Base-by-base conservation (phyloP, 2,888 invertebrate genomes). In the Drosophila algonquin region DNA sequence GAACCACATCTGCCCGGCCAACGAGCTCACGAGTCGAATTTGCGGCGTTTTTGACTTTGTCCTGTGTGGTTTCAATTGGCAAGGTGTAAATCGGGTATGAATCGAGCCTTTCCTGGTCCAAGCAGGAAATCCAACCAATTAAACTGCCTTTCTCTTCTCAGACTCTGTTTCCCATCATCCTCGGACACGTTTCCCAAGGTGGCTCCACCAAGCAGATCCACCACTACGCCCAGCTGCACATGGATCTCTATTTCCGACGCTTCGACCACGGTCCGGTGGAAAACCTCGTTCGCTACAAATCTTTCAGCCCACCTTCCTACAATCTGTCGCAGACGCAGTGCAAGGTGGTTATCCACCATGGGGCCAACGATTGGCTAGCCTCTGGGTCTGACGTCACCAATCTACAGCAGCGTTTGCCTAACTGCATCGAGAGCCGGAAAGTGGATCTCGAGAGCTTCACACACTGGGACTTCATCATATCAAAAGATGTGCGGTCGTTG, bases 101-200 rank as follows among this genome's bases (percentile, higher is more conserved):
- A 5, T 7, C 40, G 6, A 35, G 10, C 5, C 44, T 24, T 4
- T 9, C 2, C 7, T 7, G n/a, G 7, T 40, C 40, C n/a, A n/a
- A n/a, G 0, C n/a, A 40, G 40, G 14, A 7, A 1, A 9, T n/a
- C 18, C 1, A n/a, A 32, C 9, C 6, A 59, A 1, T 10, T 0
- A 16, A 1, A 1, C 16, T 44, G n/a, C 8, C 6, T 12, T 5
- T 40, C 2, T 27, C 7, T 7, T 27, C 24, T 10, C 30, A 95
- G 90, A 93, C 93, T 0, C 90, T 95, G 62, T 79, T 95, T 54
- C 94, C 95, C 0, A 92, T 94, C 0, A 93, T 95, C 60, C 84
- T 10, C 93, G 93, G 1, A 94, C 95, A 76, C 90, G 92, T 62
- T 94, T 95, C 5, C 93, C 94, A 35, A 93, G 94, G 73, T 1